Evolutionary conservation across 2,797 vertebrate genomes (phyloP), one percentile per base, ranked within the genome.

Genomic region (Meriones psammophilus): DNA sequence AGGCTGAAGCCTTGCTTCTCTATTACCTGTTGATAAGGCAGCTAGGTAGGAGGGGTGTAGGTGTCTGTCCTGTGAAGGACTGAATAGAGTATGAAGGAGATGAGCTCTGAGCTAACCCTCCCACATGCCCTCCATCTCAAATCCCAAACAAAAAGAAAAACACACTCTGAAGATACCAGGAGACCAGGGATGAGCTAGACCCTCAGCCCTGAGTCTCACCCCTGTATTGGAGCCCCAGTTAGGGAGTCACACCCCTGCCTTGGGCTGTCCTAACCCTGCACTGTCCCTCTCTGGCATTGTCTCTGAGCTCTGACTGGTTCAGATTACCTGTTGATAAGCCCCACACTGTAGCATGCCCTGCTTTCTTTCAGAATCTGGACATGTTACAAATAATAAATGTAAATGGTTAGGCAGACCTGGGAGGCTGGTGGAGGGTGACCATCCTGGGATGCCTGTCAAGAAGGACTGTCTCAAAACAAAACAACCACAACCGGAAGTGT

Each of bases 31-130:
- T 6, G 8, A 17, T 66, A 17, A 46, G 12, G 7, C 14, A 17
- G 30, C 20, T 42, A 14, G 60, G 18, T 0, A 1, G 20, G 0
- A 28, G 46, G 42, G 22, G 0, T 13, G 10, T 26, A 2, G 62
- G 42, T 33, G 6, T 33, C 50, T 62, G 22, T 15, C 15, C 50
- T 73, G 28, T 69, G 3, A 20, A 62, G 69, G 50, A 20, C 7
- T 7, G 8, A 50, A 26, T 12, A 20, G 14, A 60, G 8, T 4
- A 13, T n/a, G 9, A 74, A 42, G 5, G 3, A 1, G 10, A 2
- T 5, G 17, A 28, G 60, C 33, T 58, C 58, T 28, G 12, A 20
- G 8, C 24, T n/a, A 33, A 42, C 26, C 50, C 26, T 69, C 18
- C 2, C 4, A 13, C 22, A 28, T 4, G 18, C 30, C 8, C 50